Conservation (phyloP, 2,797 vertebrate genomes). For the Dicrostonyx torquatus region DNA sequence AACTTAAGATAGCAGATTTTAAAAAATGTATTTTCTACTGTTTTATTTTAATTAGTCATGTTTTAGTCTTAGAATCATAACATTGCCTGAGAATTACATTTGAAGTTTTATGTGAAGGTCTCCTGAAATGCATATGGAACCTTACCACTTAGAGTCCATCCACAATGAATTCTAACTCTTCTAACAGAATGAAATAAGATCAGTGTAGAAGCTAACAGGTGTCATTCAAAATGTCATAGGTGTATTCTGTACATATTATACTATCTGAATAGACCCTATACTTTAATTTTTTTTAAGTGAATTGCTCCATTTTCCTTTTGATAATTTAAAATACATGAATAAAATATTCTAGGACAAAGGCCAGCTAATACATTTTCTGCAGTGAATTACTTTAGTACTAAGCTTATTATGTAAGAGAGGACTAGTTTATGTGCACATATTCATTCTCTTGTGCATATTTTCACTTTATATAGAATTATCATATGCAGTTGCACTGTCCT, state of each 20-base stretch:
- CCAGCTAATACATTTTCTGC: slow-evolving; percentile 17
- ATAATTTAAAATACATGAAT: not conserved
- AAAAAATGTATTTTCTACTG: slow-evolving; percentile 26
- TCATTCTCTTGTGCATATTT: slow-evolving; percentile 43
- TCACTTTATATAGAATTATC: slow-evolving; percentile 48
- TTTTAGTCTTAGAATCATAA: slow-evolving; percentile 6
- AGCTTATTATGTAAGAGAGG: slow-evolving; percentile 35
- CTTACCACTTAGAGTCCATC: not conserved
- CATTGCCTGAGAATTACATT: not conserved
- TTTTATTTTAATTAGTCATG: slow-evolving; percentile 30
- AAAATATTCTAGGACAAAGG: not conserved
- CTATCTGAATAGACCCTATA: slow-evolving; percentile 45
- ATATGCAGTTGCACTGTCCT: slow-evolving; percentile 37
- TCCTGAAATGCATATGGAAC: slow-evolving; percentile 43
- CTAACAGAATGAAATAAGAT: slow-evolving; percentile 1
- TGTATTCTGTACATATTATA: slow-evolving; percentile 8
- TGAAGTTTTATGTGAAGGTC: slow-evolving; percentile 17
- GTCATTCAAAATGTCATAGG: not conserved
- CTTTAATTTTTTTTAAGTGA: slow-evolving; percentile 14
- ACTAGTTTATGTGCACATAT: slow-evolving; percentile 45
- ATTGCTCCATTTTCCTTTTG: slow-evolving; percentile 12
- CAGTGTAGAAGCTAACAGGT: not conserved
- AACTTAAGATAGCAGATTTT: slow-evolving; percentile 1
- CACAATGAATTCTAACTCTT: not conserved
- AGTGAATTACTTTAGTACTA: slow-evolving; percentile 36